Evolutionary conservation across 53 echinoderm and acorn worm species (phyloP).

Genomic region (Zoroaster sp.): DNA sequence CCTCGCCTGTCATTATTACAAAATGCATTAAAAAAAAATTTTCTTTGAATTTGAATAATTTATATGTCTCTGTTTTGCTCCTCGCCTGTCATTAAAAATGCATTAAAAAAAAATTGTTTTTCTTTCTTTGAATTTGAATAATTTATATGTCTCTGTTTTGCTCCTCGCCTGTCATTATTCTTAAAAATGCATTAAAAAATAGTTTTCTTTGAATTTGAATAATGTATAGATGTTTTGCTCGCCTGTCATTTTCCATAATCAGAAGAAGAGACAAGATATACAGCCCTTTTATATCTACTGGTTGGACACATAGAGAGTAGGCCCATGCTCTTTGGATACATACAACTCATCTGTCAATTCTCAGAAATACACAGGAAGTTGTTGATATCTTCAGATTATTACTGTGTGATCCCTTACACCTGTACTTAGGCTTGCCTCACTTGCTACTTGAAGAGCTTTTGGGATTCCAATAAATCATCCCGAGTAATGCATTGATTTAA

Average conservation of each 20-base stretch:
- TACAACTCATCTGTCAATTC: neutral
- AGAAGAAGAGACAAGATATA: neutral
- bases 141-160: no score
- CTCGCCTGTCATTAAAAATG: no score
- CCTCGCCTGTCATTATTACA: no score
- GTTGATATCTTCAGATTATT: neutral
- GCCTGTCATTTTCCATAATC: neutral
- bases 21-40: no score
- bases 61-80: no score
- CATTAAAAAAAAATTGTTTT: no score
- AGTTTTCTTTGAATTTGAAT: neutral
- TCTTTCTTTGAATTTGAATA: no score
- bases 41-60: no score
- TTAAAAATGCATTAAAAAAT: no score
- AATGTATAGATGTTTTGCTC: neutral
- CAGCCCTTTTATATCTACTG: neutral
- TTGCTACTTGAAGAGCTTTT: neutral
- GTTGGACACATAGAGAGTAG: no score
- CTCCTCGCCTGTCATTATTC: no score
- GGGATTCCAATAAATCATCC: neutral
- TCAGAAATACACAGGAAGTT: slow-evolving; percentile 22
- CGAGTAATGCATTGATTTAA: neutral
- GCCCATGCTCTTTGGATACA: neutral
- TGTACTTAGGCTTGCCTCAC: neutral
- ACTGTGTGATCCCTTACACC: neutral